phyloP scores from a whole-genome alignment of 2,113 vertebrate species.

The Formicarius rufipectus region DNA sequence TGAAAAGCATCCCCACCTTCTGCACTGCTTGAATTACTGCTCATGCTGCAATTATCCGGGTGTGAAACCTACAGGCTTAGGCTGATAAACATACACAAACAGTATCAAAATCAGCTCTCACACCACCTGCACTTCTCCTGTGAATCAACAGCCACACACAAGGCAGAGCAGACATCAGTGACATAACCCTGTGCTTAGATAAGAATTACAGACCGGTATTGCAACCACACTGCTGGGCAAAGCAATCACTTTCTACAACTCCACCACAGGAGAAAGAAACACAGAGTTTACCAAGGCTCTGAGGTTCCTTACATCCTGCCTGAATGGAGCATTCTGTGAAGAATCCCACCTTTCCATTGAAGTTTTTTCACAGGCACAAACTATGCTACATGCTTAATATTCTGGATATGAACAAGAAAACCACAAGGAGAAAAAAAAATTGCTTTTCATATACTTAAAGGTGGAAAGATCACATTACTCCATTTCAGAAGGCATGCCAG shows the following conservation, averaged over 20 bases:
- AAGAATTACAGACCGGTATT: neutral
- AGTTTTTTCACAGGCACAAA: neutral
- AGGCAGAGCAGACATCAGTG: neutral
- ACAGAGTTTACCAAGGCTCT: neutral
- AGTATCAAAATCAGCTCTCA: neutral
- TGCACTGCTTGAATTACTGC: neutral
- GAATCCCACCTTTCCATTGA: neutral
- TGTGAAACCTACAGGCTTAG: neutral
- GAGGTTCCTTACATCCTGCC: neutral
- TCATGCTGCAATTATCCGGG: neutral
- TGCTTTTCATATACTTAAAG: neutral
- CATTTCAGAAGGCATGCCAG: neutral
- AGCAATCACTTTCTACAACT: neutral
- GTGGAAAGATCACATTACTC: neutral
- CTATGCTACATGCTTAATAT: accelerated
- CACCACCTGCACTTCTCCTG: neutral
- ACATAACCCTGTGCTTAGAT: neutral
- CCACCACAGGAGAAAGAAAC: neutral
- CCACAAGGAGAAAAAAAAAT: neutral
- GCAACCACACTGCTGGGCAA: neutral
- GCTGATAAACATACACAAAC: neutral
- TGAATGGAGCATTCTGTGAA: neutral
- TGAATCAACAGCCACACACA: neutral
- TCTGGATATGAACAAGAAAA: neutral
- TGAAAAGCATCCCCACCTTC: neutral